Percentiles rank a stretch among this genome's conserved stretches.
phyloP scores from a whole-genome alignment of 2,888 invertebrate species.

The Thecophora atra region DNA sequence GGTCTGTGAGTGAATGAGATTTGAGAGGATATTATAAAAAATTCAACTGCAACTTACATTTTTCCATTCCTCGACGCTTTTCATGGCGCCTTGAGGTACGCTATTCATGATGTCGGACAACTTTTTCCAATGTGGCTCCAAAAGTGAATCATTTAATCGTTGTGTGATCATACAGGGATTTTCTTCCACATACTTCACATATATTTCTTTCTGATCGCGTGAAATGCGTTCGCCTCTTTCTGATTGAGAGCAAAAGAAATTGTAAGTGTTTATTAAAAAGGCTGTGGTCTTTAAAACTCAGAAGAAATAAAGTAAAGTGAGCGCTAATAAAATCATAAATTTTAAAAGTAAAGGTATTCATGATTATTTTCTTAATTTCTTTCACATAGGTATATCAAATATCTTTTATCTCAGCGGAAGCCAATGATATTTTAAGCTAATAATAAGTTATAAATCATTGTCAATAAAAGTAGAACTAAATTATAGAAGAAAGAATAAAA shows the following conservation, averaged over 20 bases:
- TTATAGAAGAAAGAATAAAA: constrained; percentile 58
- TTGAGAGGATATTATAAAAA: background rate
- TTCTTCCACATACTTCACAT: constrained; percentile 60
- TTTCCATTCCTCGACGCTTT: constrained; percentile 62
- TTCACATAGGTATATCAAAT: too few species aligned
- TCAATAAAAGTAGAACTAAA: constrained; percentile 42
- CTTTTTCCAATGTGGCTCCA: constrained; percentile 60
- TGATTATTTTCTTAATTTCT: too few species aligned
- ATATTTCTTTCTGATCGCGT: constrained; percentile 60
- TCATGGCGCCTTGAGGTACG: constrained; percentile 60
- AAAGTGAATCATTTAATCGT: constrained; percentile 57
- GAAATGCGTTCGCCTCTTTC: constrained; percentile 62
- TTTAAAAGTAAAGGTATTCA: too few species aligned
- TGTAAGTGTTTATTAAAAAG: background rate
- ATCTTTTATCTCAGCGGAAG: too few species aligned
- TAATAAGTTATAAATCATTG: too few species aligned
- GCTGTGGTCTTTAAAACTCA: background rate
- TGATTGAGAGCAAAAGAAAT: constrained; percentile 35
- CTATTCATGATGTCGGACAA: constrained; percentile 57
- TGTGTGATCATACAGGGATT: constrained; percentile 61
- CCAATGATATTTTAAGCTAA: too few species aligned
- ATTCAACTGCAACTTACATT: constrained; percentile 16
- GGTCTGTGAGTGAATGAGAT: constrained; percentile 43
- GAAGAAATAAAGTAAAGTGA: too few species aligned
- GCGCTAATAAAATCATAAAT: too few species aligned